These are phyloP conservation scores for Drosophila ezoana DNA, from an alignment of 2,888 invertebrate genomes.

Conservation along the genomic window DNA sequence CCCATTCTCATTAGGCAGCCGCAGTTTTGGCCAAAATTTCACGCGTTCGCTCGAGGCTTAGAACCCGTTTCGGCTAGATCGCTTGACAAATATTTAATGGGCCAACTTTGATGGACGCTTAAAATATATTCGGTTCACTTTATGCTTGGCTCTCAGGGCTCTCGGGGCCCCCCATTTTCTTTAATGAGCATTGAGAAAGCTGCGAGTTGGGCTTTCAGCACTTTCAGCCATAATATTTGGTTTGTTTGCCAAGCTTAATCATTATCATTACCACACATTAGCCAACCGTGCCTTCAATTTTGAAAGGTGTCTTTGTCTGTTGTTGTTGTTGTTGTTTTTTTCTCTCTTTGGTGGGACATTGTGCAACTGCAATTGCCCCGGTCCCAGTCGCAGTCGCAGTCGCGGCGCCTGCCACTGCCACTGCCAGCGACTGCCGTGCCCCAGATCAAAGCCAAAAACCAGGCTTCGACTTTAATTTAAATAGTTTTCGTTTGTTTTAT, in stretches of 20 bases:
- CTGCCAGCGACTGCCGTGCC: constrained; percentile 28
- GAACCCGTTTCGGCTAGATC: constrained; percentile 50
- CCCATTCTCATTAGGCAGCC: constrained; percentile 59
- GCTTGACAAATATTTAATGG: constrained; percentile 56
- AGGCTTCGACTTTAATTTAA: constrained; percentile 64
- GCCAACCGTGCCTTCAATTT: constrained; percentile 63
- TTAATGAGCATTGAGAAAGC: constrained; percentile 51
- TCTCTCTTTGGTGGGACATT: constrained; percentile 21
- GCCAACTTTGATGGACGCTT: constrained; percentile 24
- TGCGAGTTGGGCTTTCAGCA: constrained; percentile 20
- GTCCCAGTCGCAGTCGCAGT: constrained; percentile 7
- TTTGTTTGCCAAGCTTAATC: constrained; percentile 68
- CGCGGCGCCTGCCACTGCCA: constrained; percentile 18
- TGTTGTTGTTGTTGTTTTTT: constrained; percentile 2
- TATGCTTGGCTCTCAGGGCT: constrained; percentile 8
- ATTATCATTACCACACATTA: constrained; percentile 77
- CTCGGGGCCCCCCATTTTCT: no score
- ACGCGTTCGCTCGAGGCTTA: constrained; percentile 43
- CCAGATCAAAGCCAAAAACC: constrained; percentile 46
- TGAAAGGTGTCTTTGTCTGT: constrained; percentile 69
- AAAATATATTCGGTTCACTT: constrained; percentile 11
- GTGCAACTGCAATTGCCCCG: constrained; percentile 52
- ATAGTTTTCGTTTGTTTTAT: constrained; percentile 63
- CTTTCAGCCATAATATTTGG: constrained; percentile 23
- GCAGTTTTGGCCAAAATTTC: constrained; percentile 50